phyloP scores from a whole-genome alignment of 2,888 invertebrate genomes.

The Iselma pallidipennis region DNA sequence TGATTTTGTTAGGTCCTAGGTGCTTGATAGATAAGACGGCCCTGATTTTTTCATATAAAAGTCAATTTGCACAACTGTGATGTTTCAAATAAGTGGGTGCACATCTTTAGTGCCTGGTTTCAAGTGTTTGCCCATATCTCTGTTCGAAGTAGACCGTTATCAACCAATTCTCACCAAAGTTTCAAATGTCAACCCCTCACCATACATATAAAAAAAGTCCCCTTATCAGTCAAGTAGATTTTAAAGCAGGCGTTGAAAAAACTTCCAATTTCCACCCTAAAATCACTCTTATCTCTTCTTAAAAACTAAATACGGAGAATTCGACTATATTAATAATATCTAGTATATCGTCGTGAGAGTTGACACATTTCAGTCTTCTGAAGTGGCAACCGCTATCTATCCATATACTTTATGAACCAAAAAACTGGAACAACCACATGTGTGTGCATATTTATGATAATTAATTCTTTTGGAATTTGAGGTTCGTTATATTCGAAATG shows the following conservation, averaged over 20 bases:
- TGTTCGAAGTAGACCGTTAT: not conserved
- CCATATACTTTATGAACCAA: too few relatives aligned
- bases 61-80: too few relatives aligned
- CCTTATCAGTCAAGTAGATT: not conserved
- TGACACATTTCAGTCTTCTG: conserved; percentile 47
- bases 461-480: too few relatives aligned
- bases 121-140: not conserved
- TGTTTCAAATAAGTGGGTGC: too few relatives aligned
- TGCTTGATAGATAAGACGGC: too few relatives aligned
- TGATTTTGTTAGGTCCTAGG: too few relatives aligned
- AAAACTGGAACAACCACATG: too few relatives aligned
- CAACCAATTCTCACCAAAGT: not conserved
- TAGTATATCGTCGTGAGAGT: not conserved
- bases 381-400: conserved; percentile 44
- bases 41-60: too few relatives aligned
- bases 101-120: too few relatives aligned
- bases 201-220: not conserved
- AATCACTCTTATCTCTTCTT: not conserved
- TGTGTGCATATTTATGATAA: not conserved
- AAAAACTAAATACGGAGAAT: not conserved
- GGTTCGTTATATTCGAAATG: too few relatives aligned
- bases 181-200: not conserved
- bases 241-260: not conserved
- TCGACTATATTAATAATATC: not conserved
- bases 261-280: not conserved